phyloP scores from a whole-genome alignment of 2,888 invertebrate genomes.

The Machimus atricapillus region DNA sequence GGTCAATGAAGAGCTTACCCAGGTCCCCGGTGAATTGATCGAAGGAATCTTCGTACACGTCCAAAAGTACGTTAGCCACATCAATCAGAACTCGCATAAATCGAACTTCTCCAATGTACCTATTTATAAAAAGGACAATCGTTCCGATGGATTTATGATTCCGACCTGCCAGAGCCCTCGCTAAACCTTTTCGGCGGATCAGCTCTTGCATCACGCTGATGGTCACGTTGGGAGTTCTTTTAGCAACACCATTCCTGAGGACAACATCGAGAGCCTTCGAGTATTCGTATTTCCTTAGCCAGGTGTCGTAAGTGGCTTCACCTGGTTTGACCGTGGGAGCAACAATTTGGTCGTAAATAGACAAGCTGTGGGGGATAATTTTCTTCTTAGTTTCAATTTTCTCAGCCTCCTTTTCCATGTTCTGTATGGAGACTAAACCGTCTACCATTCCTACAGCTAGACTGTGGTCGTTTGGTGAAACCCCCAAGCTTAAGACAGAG shows the following conservation, averaged over 20 bases:
- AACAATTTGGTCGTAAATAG: slow-evolving; percentile 66
- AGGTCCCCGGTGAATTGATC: slow-evolving; percentile 70
- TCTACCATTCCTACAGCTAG: slow-evolving; percentile 92
- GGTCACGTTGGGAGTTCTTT: slow-evolving; percentile 76
- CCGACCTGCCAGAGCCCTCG: slow-evolving; percentile 77
- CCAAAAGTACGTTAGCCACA: slow-evolving; percentile 76
- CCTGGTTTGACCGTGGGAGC: slow-evolving; percentile 55
- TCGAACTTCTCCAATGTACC: slow-evolving; percentile 74
- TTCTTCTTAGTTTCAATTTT: slow-evolving; percentile 61
- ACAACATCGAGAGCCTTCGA: slow-evolving; percentile 79
- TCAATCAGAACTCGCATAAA: slow-evolving; percentile 79
- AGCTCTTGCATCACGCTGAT: slow-evolving; percentile 86
- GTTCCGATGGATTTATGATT: slow-evolving; percentile 70
- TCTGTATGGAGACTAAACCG: slow-evolving; percentile 86
- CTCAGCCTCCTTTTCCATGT: slow-evolving; percentile 70
- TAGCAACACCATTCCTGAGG: slow-evolving; percentile 67
- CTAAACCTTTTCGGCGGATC: slow-evolving; percentile 80
- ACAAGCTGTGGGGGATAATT: slow-evolving; percentile 54
- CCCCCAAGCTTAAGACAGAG: slow-evolving; percentile 85
- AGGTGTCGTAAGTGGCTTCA: slow-evolving; percentile 68
- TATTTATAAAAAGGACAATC: slow-evolving; percentile 79
- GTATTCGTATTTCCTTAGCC: slow-evolving; percentile 81
- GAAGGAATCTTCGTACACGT: slow-evolving; percentile 74
- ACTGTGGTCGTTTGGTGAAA: slow-evolving; percentile 78
- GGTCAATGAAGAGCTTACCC: slow-evolving; percentile 67